Base-by-base conservation (phyloP, 2,113 vertebrate genomes). In the Oenanthe oenanthe region DNA sequence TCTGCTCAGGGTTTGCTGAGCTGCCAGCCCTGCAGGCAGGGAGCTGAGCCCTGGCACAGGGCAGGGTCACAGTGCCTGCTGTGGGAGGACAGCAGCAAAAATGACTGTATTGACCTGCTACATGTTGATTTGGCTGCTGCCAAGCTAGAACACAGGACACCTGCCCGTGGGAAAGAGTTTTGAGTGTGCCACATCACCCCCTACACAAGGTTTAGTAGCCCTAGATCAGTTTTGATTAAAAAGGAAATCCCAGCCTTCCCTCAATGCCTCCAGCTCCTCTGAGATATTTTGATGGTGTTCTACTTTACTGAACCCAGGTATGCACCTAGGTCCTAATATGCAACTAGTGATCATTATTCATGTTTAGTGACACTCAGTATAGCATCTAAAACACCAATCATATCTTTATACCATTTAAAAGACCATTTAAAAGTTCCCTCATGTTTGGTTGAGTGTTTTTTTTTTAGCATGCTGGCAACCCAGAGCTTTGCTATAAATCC, bases 11-110 rank as follows among this genome's bases (percentile, higher is more conserved):
- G n/a, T n/a, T 65, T 88, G 34, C 25, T 0, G 0, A 29, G 40
- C 25, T 86, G 60, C 72, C 80, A 19, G 13, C 4, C 1, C 14
- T 28, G 40, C 67, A 8, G 25, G 17, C 10, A 4, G 40, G 43
- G 54, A 89, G 80, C 47, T 34, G 28, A 73, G 32, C 20, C 42
- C n/a, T 34, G 40, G 45, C 5, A 12, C 1, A 0, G 65, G 13
- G 54, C 40, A 34, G 17, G 42, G 32, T 17, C 17, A 7, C 4
- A 19, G 36, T 6, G 43, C 34, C n/a, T 31, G 34, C 60, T 4
- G 0, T 11, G 34, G 3, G 6, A 42, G 31, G 77, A 13, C 60
- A 89, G 34, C 18, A 60, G 18, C 0, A 1, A 38, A 26, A 42
- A 13, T 13, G 7, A 8, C 25, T 88, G 8, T 21, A 19, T 18